phyloP scores from a whole-genome alignment of 2,797 vertebrate genomes.

The Gymnothorax reevesii region DNA sequence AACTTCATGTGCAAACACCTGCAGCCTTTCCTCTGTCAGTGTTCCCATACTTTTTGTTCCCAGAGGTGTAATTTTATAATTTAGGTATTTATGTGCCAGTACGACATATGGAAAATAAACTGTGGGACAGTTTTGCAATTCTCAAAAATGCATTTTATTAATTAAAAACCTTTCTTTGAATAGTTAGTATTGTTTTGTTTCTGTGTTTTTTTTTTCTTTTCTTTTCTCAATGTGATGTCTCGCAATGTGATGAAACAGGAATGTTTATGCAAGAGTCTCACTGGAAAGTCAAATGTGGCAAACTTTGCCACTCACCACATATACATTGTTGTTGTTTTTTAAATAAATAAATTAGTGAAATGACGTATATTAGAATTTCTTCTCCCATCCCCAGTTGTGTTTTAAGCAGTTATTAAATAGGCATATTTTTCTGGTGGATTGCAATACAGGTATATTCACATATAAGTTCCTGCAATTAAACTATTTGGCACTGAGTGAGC shows the following conservation, averaged over 20 bases:
- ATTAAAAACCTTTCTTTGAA: slow-evolving; percentile 36
- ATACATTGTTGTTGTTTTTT: slow-evolving; percentile 54
- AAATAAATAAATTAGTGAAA: slow-evolving; percentile 48
- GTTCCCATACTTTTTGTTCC: not conserved
- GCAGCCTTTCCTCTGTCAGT: not conserved
- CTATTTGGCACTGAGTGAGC: not conserved
- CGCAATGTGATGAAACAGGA: slow-evolving; percentile 50
- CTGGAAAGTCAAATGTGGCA: slow-evolving; percentile 43
- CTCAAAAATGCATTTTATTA: slow-evolving; percentile 31
- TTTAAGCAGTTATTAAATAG: not conserved
- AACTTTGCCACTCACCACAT: slow-evolving; percentile 48
- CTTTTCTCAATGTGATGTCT: slow-evolving; percentile 47
- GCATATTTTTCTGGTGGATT: not conserved
- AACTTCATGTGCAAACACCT: not conserved
- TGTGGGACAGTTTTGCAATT: slow-evolving; percentile 37
- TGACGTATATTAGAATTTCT: slow-evolving; percentile 10
- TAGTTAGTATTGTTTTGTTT: slow-evolving; percentile 30
- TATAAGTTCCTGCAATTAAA: not conserved
- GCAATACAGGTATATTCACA: slow-evolving; percentile 1
- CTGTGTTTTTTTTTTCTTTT: slow-evolving; percentile 32
- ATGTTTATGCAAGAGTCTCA: slow-evolving; percentile 52
- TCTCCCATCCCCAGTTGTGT: not conserved
- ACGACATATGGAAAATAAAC: slow-evolving; percentile 32
- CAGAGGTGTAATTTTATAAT: slow-evolving; percentile 19
- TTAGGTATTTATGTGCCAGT: slow-evolving; percentile 43